A percentile compares a stretch with the other conserved stretches of the same genome.
phyloP scores from a whole-genome alignment of 2,797 vertebrate genomes.

The Coregonus ussuriensis region DNA sequence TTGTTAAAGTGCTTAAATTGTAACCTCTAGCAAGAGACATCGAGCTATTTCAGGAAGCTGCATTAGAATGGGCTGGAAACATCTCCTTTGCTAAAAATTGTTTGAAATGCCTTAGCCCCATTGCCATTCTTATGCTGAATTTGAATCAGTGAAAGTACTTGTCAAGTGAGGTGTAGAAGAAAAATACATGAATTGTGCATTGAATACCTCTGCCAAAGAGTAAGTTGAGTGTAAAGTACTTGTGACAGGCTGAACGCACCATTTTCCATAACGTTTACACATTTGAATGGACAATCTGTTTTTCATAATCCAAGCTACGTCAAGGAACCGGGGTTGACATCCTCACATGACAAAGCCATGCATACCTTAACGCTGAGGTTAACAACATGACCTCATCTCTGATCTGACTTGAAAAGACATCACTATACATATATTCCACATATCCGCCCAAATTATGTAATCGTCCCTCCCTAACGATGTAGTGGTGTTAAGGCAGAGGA shows the following conservation, averaged over 20 bases:
- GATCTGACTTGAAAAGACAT: background rate
- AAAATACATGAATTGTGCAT: background rate
- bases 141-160: background rate
- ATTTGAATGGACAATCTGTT: background rate
- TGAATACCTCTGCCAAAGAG: background rate
- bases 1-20: conserved; percentile 8
- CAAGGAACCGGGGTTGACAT: background rate
- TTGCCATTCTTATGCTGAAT: background rate
- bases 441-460: background rate
- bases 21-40: conserved; percentile 7
- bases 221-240: background rate
- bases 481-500: background rate
- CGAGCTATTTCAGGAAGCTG: conserved; percentile 45
- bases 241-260: background rate
- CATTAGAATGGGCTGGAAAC: conserved; percentile 25
- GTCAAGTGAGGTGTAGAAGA: background rate
- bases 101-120: conserved; percentile 39
- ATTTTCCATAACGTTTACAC: background rate
- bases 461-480: background rate
- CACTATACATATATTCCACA: background rate
- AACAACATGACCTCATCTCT: conserved; percentile 5
- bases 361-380: background rate
- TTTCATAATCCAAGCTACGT: background rate
- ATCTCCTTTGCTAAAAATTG: background rate
- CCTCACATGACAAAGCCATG: background rate